Evolutionary conservation across 2,888 invertebrate genomes (phyloP).

Genomic region (Reticulitermes lucifugus): DNA sequence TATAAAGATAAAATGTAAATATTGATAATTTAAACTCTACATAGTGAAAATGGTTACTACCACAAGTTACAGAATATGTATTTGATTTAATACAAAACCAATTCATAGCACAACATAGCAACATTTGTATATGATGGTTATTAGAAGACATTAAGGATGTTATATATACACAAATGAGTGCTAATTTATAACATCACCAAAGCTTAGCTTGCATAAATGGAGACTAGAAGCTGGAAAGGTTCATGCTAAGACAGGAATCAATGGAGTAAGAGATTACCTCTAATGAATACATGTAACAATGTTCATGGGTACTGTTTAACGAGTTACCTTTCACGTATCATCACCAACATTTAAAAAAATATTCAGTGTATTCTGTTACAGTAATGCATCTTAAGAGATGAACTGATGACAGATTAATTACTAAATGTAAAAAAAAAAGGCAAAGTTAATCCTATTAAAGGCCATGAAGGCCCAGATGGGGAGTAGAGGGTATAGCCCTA

Average conservation of each 20-base stretch:
- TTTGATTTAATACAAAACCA: background rate
- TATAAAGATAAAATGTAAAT: background rate
- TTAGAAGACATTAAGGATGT: background rate
- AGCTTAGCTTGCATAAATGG: constrained; percentile 16
- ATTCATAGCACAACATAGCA: background rate
- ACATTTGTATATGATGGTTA: background rate
- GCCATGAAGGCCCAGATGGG: too few relatives aligned
- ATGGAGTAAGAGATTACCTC: constrained; percentile 3
- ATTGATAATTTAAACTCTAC: background rate
- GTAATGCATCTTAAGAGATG: too few relatives aligned
- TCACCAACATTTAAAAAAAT: too few relatives aligned
- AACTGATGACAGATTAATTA: too few relatives aligned
- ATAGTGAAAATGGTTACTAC: background rate
- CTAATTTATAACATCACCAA: constrained; percentile 17
- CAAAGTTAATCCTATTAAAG: too few relatives aligned
- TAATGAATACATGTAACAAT: background rate
- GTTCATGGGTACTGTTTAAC: background rate
- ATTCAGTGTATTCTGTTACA: too few relatives aligned
- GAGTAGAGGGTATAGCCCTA: too few relatives aligned
- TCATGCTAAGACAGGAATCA: background rate
- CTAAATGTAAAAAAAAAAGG: too few relatives aligned
- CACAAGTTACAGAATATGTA: background rate
- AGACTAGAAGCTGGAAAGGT: constrained; percentile 27
- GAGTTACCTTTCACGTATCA: too few relatives aligned
- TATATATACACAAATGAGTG: background rate